Percentiles rank a stretch among this genome's conserved stretches.
These are phyloP conservation scores for Crotalus horridus DNA, from an alignment of 2,113 vertebrate genomes.

Conservation along the genomic window DNA sequence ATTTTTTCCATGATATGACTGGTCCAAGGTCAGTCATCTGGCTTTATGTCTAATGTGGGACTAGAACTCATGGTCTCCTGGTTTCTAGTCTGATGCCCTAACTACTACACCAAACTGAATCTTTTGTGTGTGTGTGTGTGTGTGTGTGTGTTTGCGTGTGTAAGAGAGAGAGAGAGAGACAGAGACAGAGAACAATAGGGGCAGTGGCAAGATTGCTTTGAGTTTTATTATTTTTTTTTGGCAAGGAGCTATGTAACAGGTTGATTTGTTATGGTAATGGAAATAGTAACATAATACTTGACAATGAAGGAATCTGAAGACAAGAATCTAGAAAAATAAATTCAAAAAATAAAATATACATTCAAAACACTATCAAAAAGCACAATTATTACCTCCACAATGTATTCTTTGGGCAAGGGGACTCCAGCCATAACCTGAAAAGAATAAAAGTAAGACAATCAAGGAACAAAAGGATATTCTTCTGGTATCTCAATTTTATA, in stretches of 20 bases:
- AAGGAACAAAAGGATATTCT: not conserved
- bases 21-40: not conserved
- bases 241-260: not conserved
- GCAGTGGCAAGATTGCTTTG: not conserved
- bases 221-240: not conserved
- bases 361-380: not conserved
- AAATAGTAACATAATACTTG: not conserved
- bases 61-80: not conserved
- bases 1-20: not conserved
- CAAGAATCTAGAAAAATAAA: fast-evolving
- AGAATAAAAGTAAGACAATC: not conserved
- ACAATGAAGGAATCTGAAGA: not conserved
- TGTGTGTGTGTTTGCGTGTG: not conserved
- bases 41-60: not conserved
- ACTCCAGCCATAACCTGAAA: slow-evolving; percentile 89
- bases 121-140: too few relatives aligned
- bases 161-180: not conserved
- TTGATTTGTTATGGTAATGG: not conserved
- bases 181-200: not conserved
- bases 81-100: not conserved
- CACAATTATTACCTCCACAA: slow-evolving; percentile 81
- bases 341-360: not conserved
- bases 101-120: not conserved
- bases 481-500: not conserved
- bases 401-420: slow-evolving; percentile 89